These are phyloP conservation scores for Pterostichus madidus DNA, from an alignment of 2,888 invertebrate species.

Conservation along the genomic window DNA sequence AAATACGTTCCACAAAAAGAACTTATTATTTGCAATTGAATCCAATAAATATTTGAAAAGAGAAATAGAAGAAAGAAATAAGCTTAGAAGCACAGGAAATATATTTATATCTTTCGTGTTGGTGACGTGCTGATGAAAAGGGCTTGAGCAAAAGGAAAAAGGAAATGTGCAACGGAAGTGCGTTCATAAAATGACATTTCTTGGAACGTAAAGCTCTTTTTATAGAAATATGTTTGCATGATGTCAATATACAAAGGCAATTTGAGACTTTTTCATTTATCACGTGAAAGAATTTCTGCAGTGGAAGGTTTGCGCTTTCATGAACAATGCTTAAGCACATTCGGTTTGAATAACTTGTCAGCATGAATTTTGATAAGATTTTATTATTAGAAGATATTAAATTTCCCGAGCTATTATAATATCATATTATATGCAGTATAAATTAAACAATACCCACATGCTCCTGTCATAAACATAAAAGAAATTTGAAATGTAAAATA, in stretches of 20 bases:
- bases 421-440: slow-evolving; percentile 13
- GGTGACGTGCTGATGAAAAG: slow-evolving; percentile 62
- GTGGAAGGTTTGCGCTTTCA: not conserved
- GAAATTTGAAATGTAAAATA: not conserved
- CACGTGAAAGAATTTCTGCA: slow-evolving; percentile 41
- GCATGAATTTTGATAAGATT: slow-evolving; percentile 28
- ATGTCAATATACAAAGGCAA: slow-evolving; percentile 61
- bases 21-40: slow-evolving; percentile 22
- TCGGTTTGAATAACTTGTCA: not conserved
- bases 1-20: not conserved
- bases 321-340: not conserved
- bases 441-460: slow-evolving; percentile 2
- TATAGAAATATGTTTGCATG: slow-evolving; percentile 61
- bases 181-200: slow-evolving; percentile 60
- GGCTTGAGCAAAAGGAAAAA: slow-evolving; percentile 60
- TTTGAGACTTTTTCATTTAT: slow-evolving; percentile 59
- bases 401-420: slow-evolving; percentile 1
- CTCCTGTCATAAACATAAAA: not conserved
- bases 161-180: slow-evolving; percentile 62
- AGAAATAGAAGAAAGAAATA: slow-evolving; percentile 23
- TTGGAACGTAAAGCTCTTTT: slow-evolving; percentile 33
- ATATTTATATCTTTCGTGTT: slow-evolving; percentile 52
- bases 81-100: slow-evolving; percentile 51
- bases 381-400: slow-evolving; percentile 44
- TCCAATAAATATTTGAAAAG: slow-evolving; percentile 16